A percentile compares a stretch with the other conserved stretches of the same genome.
phyloP scores from a whole-genome alignment of 2,113 vertebrate genomes.

The Corythaeola cristata region DNA sequence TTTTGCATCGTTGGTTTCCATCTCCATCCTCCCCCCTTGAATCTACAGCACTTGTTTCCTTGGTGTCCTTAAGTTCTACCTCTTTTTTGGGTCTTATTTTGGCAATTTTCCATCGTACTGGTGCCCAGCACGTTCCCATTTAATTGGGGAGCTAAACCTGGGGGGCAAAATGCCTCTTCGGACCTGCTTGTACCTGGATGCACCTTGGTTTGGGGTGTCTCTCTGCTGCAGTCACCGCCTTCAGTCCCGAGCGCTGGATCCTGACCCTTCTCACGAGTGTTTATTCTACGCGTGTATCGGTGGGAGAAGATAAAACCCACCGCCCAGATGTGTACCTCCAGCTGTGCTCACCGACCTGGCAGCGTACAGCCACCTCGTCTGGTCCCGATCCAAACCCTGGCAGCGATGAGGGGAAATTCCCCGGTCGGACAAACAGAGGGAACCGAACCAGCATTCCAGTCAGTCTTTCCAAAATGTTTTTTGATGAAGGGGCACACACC shows the following conservation, averaged over 20 bases:
- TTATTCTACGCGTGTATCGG: rapidly evolving
- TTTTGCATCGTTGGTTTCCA: not conserved
- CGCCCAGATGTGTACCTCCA: not conserved
- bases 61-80: not conserved
- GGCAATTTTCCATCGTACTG: not conserved
- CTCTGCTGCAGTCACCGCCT: not conserved
- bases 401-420: not conserved
- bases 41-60: not conserved
- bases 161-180: not conserved
- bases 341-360: not conserved
- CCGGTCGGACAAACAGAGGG: not conserved
- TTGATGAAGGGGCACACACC: not conserved
- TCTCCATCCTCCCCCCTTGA: not conserved
- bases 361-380: not conserved
- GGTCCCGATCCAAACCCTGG: not conserved
- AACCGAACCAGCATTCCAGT: not conserved
- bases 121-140: not conserved
- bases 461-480: not conserved
- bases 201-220: not conserved
- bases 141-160: not conserved
- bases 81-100: not conserved
- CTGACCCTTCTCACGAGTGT: not conserved
- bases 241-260: not conserved
- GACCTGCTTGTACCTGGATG: not conserved
- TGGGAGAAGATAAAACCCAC: not conserved